phyloP scores from a whole-genome alignment of 2,888 invertebrate genomes.

The Pyrrhosoma nymphula region DNA sequence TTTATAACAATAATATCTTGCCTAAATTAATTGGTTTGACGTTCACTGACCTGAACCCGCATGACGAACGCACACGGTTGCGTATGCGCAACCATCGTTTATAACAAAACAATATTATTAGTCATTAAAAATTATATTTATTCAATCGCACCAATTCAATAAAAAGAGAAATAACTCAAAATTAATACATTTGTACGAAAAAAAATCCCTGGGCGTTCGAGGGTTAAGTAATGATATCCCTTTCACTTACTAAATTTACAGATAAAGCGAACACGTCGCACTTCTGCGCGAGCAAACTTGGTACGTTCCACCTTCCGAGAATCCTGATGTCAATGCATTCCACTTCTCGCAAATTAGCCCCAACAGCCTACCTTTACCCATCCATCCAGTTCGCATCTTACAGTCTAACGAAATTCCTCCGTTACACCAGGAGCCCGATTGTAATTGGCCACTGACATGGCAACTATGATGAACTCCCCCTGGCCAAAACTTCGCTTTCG shows the following conservation, averaged over 20 bases:
- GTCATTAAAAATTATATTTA: background rate
- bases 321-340: background rate
- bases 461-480: background rate
- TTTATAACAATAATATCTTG: background rate
- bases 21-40: background rate
- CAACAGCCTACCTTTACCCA: background rate
- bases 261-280: background rate
- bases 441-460: conserved; percentile 31
- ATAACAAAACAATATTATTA: background rate
- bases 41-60: background rate
- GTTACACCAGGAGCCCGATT: background rate
- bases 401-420: background rate
- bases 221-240: background rate
- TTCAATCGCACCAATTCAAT: background rate
- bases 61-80: too few species aligned
- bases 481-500: background rate
- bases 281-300: background rate
- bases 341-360: background rate
- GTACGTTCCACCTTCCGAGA: background rate
- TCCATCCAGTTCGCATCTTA: background rate
- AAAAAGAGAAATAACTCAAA: background rate
- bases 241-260: background rate
- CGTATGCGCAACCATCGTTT: background rate
- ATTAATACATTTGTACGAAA: too few species aligned
- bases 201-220: too few species aligned